These are phyloP conservation scores for Chelonia mydas DNA, from an alignment of 2,797 vertebrate genomes.

Conservation along the genomic window DNA sequence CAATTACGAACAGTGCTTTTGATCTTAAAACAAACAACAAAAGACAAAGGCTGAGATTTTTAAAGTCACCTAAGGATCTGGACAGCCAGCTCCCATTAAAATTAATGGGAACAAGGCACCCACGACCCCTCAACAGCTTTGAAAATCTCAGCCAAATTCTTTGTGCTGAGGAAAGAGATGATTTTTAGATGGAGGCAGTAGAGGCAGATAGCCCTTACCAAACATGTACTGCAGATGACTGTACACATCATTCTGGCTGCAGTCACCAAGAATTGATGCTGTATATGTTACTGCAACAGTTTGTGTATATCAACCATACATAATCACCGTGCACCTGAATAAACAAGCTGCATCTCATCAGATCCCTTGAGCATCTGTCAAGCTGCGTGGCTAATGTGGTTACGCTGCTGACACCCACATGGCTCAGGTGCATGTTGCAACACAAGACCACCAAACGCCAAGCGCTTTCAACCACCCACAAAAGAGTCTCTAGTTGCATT, in stretches of 20 bases:
- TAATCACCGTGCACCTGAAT: not conserved
- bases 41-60: not conserved
- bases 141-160: not conserved
- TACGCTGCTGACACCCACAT: not conserved
- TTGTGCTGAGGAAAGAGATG: not conserved
- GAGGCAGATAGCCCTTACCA: not conserved
- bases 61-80: not conserved
- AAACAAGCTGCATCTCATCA: not conserved
- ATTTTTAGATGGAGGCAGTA: not conserved
- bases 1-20: not conserved
- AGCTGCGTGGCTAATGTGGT: not conserved
- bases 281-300: not conserved
- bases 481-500: not conserved
- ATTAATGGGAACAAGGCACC: not conserved
- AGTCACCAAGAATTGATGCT: not conserved
- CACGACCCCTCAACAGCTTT: not conserved
- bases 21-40: not conserved
- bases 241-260: not conserved
- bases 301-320: not conserved
- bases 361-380: accelerated
- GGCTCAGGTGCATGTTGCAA: not conserved
- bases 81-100: not conserved
- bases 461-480: not conserved
- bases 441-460: not conserved
- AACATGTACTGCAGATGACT: not conserved